These are phyloP conservation scores for Machaerirhynchus nigripectus DNA, from an alignment of 2,113 vertebrate species.

Conservation along the genomic window DNA sequence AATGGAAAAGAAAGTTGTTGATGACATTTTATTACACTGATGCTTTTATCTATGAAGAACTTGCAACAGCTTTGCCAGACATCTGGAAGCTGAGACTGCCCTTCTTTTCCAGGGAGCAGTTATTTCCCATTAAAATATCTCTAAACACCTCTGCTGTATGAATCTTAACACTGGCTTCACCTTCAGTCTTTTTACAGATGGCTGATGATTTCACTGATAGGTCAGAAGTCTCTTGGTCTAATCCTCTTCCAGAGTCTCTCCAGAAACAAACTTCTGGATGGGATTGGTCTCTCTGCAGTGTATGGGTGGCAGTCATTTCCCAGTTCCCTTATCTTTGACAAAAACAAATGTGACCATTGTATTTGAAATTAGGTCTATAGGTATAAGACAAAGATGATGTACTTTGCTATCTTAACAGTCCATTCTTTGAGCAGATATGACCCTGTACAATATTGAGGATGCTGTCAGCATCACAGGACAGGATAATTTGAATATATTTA, in stretches of 20 bases:
- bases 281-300: background rate
- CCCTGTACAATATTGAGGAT: background rate
- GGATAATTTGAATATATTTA: background rate
- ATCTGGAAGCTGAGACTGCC: background rate
- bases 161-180: background rate
- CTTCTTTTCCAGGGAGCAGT: rapidly evolving
- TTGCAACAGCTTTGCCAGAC: background rate
- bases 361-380: background rate
- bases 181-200: background rate
- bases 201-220: background rate
- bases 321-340: background rate
- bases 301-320: background rate
- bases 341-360: background rate
- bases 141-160: background rate
- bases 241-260: background rate
- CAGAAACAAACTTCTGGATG: background rate
- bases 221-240: background rate
- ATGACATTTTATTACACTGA: background rate
- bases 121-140: background rate
- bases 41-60: background rate
- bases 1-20: background rate
- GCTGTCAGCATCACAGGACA: background rate
- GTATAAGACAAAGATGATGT: background rate
- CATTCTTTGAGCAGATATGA: background rate
- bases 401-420: background rate